Conservation (phyloP, 2,797 vertebrate genomes). For the Remorina albescens region DNA sequence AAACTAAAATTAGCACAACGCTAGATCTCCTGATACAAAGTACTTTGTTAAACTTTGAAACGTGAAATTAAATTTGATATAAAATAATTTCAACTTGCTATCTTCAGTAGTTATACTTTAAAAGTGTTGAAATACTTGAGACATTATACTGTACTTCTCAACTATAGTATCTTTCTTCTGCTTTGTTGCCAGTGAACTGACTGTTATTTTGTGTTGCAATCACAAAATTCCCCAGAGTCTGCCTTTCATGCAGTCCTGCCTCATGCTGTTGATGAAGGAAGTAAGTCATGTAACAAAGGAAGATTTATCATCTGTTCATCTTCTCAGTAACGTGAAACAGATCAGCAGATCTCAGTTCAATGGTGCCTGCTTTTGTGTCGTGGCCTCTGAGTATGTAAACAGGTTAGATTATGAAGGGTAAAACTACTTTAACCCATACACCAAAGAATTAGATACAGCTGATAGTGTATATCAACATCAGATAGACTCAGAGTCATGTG, state of each 20-base stretch:
- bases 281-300: neutral
- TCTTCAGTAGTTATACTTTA: neutral
- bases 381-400: neutral
- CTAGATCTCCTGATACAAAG: too few relatives aligned
- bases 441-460: neutral
- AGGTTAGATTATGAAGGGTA: slow-evolving; percentile 26
- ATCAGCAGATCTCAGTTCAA: neutral
- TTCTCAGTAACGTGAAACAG: neutral
- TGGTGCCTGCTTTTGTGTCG: neutral
- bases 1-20: neutral
- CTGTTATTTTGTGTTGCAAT: neutral
- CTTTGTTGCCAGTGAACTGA: neutral
- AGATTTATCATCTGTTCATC: neutral
- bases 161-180: neutral
- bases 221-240: neutral
- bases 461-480: neutral
- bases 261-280: neutral
- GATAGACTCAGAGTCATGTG: neutral
- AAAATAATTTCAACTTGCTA: too few relatives aligned
- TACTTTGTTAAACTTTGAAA: too few relatives aligned
- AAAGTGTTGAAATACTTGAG: neutral
- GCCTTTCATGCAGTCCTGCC: neutral
- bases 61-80: too few relatives aligned
- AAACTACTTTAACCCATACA: slow-evolving; percentile 13
- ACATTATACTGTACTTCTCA: too few relatives aligned